Evolutionary conservation across 2,113 vertebrate species (phyloP).

Genomic region (Oreotragus oreotragus): DNA sequence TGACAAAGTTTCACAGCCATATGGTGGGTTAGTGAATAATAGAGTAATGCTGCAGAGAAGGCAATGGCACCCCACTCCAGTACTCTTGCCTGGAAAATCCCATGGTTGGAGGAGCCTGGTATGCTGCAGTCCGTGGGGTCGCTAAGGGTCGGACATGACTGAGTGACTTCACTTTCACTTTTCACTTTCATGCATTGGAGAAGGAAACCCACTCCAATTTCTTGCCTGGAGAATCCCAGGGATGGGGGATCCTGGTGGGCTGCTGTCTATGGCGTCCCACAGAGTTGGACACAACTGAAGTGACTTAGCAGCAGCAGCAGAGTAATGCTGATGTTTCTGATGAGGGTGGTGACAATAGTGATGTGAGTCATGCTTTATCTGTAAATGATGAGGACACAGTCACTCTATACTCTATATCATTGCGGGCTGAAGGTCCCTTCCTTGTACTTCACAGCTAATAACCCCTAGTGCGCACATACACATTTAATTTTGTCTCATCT

Average conservation of each 20-base stretch:
- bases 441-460: neutral
- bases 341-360: neutral
- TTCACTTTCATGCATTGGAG: neutral
- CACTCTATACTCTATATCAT: neutral
- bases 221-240: neutral
- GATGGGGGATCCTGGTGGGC: neutral
- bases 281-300: accelerated
- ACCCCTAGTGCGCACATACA: neutral
- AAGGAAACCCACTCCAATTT: neutral
- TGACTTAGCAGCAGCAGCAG: neutral
- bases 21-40: neutral
- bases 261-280: neutral
- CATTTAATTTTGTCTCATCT: neutral
- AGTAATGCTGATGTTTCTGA: neutral
- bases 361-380: neutral
- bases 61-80: neutral
- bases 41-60: neutral
- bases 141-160: accelerated
- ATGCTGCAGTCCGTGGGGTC: neutral
- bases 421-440: neutral
- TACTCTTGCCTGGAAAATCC: neutral
- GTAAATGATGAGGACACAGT: neutral
- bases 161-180: neutral
- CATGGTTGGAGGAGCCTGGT: neutral
- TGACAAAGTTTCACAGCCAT: neutral